These are phyloP conservation scores for Muraenolepis orangiensis DNA, from an alignment of 2,797 vertebrate species.

Conservation along the genomic window DNA sequence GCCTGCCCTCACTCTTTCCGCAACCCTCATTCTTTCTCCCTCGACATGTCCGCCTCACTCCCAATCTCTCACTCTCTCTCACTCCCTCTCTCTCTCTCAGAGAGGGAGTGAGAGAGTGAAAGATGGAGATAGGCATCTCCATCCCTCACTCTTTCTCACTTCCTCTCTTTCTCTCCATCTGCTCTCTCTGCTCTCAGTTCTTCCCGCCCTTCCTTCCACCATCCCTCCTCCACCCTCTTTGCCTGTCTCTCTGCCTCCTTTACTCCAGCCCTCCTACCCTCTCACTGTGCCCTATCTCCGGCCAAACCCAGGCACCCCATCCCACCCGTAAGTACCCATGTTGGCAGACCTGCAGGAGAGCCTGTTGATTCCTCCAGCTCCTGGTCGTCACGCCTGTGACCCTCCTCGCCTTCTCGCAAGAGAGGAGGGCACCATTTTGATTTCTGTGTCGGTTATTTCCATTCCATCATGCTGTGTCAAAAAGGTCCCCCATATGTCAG, in stretches of 20 bases:
- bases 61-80: no score
- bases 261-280: constrained; percentile 34
- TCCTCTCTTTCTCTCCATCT: background rate
- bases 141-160: background rate
- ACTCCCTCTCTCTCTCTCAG: background rate
- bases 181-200: background rate
- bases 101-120: no score
- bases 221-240: constrained; percentile 7
- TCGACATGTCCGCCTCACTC: no score
- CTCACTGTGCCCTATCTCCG: constrained; percentile 46
- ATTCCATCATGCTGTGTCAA: background rate
- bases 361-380: constrained; percentile 47
- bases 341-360: constrained; percentile 53
- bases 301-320: constrained; percentile 65
- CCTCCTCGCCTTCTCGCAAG: constrained; percentile 40
- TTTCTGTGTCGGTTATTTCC: background rate
- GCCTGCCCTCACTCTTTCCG: constrained; percentile 3
- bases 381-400: constrained; percentile 37
- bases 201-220: constrained; percentile 14
- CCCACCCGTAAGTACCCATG: constrained; percentile 44
- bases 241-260: background rate
- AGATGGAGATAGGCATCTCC: no score
- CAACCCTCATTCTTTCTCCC: no score
- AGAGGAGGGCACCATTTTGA: constrained; percentile 54
- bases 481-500: background rate